A percentile compares a stretch with the other conserved stretches of the same genome.
These are phyloP conservation scores for Cryptocephalus moraei DNA, from an alignment of 2,888 invertebrate genomes.

Conservation along the genomic window DNA sequence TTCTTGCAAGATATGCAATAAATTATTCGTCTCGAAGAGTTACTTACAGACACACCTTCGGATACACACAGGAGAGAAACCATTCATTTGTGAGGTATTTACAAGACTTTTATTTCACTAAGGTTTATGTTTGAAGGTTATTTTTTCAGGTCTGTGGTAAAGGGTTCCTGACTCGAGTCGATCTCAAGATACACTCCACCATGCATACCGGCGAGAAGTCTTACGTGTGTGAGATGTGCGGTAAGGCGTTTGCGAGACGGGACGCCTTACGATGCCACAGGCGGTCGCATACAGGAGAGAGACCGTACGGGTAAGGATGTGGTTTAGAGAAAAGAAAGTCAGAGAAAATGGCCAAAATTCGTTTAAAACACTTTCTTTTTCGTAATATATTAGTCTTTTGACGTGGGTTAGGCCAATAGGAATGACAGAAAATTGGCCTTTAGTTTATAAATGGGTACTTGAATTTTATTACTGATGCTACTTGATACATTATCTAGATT, in stretches of 20 bases:
- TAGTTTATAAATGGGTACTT: no score
- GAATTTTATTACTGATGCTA: no score
- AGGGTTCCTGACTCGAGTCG: constrained; percentile 48
- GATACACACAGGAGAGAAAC: constrained; percentile 51
- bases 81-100: constrained; percentile 46
- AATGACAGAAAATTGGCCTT: no score
- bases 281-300: constrained; percentile 48
- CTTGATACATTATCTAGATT: no score
- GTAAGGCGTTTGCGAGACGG: constrained; percentile 50
- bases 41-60: constrained; percentile 48
- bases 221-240: constrained; percentile 51
- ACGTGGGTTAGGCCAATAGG: no score
- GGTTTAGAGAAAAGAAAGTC: no score
- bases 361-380: no score
- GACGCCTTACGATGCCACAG: constrained; percentile 48
- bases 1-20: constrained; percentile 48
- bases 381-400: no score
- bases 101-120: no score
- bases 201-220: constrained; percentile 54
- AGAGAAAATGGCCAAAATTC: no score
- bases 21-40: constrained; percentile 51
- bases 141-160: constrained; percentile 41
- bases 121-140: neutral
- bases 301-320: constrained; percentile 43
- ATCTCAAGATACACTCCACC: constrained; percentile 48